Base-by-base conservation (phyloP, 1,140 invertebrate genomes). In the Panagrolaimus sp. region DNA sequence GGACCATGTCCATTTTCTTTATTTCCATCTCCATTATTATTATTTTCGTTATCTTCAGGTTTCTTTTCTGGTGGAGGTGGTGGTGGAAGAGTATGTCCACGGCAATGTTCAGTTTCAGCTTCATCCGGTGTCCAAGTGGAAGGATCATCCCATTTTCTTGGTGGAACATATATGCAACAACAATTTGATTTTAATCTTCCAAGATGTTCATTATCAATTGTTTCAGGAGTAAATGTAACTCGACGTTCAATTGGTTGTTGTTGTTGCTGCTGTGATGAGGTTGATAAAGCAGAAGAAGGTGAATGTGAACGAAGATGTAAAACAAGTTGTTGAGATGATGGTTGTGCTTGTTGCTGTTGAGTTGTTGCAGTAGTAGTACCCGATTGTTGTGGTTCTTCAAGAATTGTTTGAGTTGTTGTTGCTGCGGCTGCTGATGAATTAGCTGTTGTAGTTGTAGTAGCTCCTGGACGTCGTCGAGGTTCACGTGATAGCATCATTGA, bases 81-180 rank as follows among this genome's bases (percentile, higher is more conserved):
- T 45, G 72, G 70, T 9, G 77, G 69, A 16, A 78, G 47, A 27
- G 76, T 78, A 63, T 79, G 77, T 13, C 77, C 77, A 20, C 77
- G 70, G 65, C 77, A 79, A 61, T 80, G 75, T 31, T 80, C 77
- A 8, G 77, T 79, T 47, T 79, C 77, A 27, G 68, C 46, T 53
- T 79, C 77, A 42, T 79, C 78, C 46, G 75, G 69, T 14, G 69
- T 69, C 76, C 76, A 78, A 9, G 76, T 78, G 5, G 70, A 71
- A 11, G 77, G 78, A 65, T 79, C 78, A 43, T 79, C 77, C 70
- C 72, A 79, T 14, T 70, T 23, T 27, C 77, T 69, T 23, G 77
- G 77, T 25, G 63, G 57, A 20, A 70, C 70, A 68, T 80, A 79
- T 66, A 79, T 77, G 70, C 77, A 79, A 63, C 77, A 79, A 61